phyloP scores from a whole-genome alignment of 2,797 vertebrate genomes.

The Cossypha niveicapilla region DNA sequence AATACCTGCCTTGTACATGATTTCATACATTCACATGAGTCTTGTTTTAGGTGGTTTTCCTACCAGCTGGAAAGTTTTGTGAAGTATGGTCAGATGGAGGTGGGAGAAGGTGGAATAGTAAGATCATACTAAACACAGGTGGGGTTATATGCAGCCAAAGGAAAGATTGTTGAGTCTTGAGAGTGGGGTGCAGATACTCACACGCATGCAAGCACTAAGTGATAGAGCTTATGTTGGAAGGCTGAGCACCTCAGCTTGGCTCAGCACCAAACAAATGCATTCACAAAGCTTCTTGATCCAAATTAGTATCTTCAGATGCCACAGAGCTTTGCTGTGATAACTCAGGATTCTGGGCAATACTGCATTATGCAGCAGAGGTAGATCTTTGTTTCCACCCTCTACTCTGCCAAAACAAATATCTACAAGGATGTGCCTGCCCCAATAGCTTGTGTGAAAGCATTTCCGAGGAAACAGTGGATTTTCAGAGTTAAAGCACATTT shows the following conservation, averaged over 20 bases:
- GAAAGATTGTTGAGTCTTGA: neutral
- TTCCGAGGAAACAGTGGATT: neutral
- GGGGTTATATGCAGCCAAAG: neutral
- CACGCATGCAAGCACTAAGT: neutral
- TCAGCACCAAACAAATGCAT: neutral
- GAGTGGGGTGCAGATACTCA: neutral
- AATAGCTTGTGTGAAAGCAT: neutral
- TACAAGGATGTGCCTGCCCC: rapidly evolving
- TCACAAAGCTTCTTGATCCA: neutral
- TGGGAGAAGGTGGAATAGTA: neutral
- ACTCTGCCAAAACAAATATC: neutral
- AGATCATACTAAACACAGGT: neutral
- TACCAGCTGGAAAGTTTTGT: neutral
- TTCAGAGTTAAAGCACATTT: neutral
- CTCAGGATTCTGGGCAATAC: neutral
- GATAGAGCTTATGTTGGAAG: neutral
- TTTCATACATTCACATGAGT: neutral
- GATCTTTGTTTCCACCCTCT: neutral
- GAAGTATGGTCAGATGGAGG: neutral
- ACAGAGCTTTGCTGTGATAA: neutral
- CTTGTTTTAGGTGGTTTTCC: neutral
- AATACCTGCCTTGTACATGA: neutral
- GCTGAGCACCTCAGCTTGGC: neutral
- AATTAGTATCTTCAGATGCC: neutral
- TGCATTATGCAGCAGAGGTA: rapidly evolving